These are phyloP conservation scores for Plectropomus leopardus DNA, from an alignment of 2,113 vertebrate genomes.

Conservation along the genomic window DNA sequence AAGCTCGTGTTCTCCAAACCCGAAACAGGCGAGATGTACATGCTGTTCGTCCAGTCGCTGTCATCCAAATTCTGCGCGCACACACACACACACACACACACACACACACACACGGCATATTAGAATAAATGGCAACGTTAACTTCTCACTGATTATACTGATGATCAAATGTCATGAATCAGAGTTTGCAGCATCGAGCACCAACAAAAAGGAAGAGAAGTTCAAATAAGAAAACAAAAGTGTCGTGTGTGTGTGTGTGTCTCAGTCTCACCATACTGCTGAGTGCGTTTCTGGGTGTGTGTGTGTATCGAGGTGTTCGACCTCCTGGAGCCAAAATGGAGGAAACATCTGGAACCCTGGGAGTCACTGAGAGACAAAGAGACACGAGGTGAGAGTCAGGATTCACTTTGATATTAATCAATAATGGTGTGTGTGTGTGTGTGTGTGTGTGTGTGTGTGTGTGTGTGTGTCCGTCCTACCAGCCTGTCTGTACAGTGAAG, in stretches of 20 bases:
- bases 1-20: slow-evolving; percentile 85
- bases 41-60: slow-evolving; percentile 89
- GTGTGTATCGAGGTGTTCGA: slow-evolving; percentile 66
- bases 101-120: no score
- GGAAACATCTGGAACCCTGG: slow-evolving; percentile 74
- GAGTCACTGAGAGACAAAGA: slow-evolving; percentile 65
- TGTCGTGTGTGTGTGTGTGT: not conserved
- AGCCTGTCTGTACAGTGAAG: slow-evolving; percentile 80
- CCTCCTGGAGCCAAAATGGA: slow-evolving; percentile 69
- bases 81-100: no score
- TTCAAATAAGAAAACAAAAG: no score
- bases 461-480: slow-evolving; percentile 75
- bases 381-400: not conserved
- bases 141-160: no score
- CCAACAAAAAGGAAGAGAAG: no score
- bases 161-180: no score
- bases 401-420: not conserved
- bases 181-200: no score
- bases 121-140: no score
- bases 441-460: slow-evolving; percentile 44
- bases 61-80: slow-evolving; percentile 88
- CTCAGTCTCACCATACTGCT: slow-evolving; percentile 54
- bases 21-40: slow-evolving; percentile 83
- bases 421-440: slow-evolving; percentile 45
- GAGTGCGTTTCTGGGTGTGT: slow-evolving; percentile 50